Percentiles rank a stretch among this genome's conserved stretches.
phyloP scores from a whole-genome alignment of 2,888 invertebrate species.

The Clistopyga incitator region DNA sequence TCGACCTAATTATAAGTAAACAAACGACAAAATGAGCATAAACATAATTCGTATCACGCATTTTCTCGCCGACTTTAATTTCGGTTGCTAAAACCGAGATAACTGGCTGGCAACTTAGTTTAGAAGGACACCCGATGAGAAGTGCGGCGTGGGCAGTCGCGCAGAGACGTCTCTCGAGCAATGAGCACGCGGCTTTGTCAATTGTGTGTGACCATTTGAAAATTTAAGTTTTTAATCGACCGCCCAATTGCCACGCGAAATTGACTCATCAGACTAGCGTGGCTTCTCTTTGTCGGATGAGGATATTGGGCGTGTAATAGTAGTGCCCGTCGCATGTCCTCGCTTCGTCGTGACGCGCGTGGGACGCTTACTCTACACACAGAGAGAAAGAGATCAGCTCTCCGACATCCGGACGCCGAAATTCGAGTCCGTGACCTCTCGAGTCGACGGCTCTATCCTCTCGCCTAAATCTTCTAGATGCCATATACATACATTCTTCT shows the following conservation, averaged over 20 bases:
- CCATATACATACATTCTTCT: conserved; percentile 37
- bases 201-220: conserved; percentile 66
- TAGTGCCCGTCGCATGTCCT: conserved; percentile 50
- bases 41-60: conserved; percentile 17
- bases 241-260: conserved; percentile 69
- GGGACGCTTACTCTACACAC: conserved; percentile 55
- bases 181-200: conserved; percentile 58
- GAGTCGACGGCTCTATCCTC: conserved; percentile 8
- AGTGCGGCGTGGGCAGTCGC: conserved; percentile 49
- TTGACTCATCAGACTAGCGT: conserved; percentile 58
- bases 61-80: conserved; percentile 43
- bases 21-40: neutral
- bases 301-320: conserved; percentile 67
- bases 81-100: conserved; percentile 52
- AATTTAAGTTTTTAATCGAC: conserved; percentile 67
- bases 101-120: conserved; percentile 25
- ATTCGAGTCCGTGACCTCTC: conserved; percentile 59
- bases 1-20: neutral
- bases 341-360: conserved; percentile 53
- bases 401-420: conserved; percentile 63
- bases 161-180: conserved; percentile 49
- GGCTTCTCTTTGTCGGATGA: conserved; percentile 67
- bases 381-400: conserved; percentile 25
- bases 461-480: conserved; percentile 47
- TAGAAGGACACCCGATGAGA: conserved; percentile 55